Evolutionary conservation across 2,888 invertebrate species (phyloP).

Genomic region (Platypus cylindrus): DNA sequence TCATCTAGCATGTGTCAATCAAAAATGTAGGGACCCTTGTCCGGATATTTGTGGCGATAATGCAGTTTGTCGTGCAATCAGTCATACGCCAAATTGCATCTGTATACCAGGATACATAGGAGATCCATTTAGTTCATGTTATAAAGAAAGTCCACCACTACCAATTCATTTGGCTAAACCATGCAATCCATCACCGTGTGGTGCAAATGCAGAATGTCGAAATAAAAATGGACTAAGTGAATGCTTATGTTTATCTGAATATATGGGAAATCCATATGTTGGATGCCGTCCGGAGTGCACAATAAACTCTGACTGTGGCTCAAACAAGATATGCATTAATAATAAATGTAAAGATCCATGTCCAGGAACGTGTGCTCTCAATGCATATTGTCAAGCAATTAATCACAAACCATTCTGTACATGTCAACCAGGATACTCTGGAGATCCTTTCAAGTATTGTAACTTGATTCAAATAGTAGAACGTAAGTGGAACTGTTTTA

Average conservation of each 20-base stretch:
- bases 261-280: slow-evolving; percentile 62
- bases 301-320: slow-evolving; percentile 32
- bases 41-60: slow-evolving; percentile 56
- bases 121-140: slow-evolving; percentile 50
- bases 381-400: slow-evolving; percentile 40
- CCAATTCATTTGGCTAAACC: slow-evolving; percentile 28
- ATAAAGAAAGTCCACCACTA: slow-evolving; percentile 16
- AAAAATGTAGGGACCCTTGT: slow-evolving; percentile 65
- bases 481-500: too few species aligned
- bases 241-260: slow-evolving; percentile 56
- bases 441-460: slow-evolving; percentile 49
- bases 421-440: slow-evolving; percentile 46
- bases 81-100: slow-evolving; percentile 63
- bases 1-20: slow-evolving; percentile 57
- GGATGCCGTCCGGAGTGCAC: slow-evolving; percentile 44
- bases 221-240: slow-evolving; percentile 57
- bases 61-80: slow-evolving; percentile 61
- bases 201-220: slow-evolving; percentile 55
- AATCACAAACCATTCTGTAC: slow-evolving; percentile 50
- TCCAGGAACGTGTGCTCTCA: slow-evolving; percentile 39
- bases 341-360: slow-evolving; percentile 43
- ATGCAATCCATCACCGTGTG: slow-evolving; percentile 43
- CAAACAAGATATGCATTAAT: slow-evolving; percentile 39
- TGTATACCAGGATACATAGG: slow-evolving; percentile 52
- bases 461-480: slow-evolving; percentile 19